Base-by-base conservation (phyloP, 1,140 invertebrate species). In the Philaenus spumarius region DNA sequence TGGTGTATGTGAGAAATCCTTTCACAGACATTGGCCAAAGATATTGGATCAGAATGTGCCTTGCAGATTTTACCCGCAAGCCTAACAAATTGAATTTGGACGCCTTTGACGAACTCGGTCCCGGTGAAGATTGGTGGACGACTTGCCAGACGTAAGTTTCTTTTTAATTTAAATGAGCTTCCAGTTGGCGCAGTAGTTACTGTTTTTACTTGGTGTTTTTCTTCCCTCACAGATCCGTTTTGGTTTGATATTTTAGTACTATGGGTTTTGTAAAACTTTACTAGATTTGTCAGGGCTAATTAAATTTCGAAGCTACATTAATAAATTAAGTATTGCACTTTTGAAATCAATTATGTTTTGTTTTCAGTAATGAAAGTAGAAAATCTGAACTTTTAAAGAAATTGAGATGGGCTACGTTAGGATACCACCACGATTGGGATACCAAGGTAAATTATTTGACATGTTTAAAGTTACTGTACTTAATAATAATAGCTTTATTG, bases 351-450 rank as follows among this genome's bases (percentile, higher is more conserved):
- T 30, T 3, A 58, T 19, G 35, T 50, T 5, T 23, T 14, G 43
- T 59, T 43, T 45, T 19, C 23, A 72, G 69, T 50, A 61, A 63
- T 30, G 42, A 48, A 22, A 59, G 66, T 15, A 62, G 58, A 52
- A 58, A 61, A 15, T 61, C 63, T 23, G 48, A 63, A 11, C 64
- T 80, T n/a, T 59, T 75, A 39, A 63, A 73, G 42, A 89, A 89
- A 69, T 75, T 97, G 55, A 75, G 93, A 67, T 97, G 95, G 95
- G 81, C 85, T 14, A 97, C 94, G 1, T 72, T 97, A 34, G 94
- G 95, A 17, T 97, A 95, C 72, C 94, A 97, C 74, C 93, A 97
- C 72, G 84, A 97, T 74, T 97, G 94, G 94, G 84, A 95, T 67
- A 90, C 89, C 43, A 97, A 97, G 80, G 80, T 89, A 76, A 58